Evolutionary conservation across 2,113 vertebrate species (phyloP).

Genomic region (Phodopus roborovskii): DNA sequence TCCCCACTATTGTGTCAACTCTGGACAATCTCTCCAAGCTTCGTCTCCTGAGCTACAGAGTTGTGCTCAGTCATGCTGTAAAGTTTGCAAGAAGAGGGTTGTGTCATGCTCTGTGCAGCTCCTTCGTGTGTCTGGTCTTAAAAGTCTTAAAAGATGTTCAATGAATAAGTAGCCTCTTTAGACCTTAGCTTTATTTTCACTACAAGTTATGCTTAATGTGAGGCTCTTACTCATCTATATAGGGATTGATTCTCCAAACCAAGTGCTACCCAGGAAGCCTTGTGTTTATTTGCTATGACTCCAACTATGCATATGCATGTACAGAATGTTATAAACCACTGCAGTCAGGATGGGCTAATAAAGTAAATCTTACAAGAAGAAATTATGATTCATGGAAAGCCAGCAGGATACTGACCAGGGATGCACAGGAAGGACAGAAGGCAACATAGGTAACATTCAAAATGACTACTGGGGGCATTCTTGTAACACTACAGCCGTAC

Average conservation of each 20-base stretch:
- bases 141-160: background rate
- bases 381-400: background rate
- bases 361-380: background rate
- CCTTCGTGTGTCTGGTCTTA: background rate
- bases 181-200: slow-evolving; percentile 22
- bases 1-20: background rate
- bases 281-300: background rate
- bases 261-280: background rate
- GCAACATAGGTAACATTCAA: background rate
- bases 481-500: background rate
- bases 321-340: background rate
- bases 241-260: background rate
- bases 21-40: background rate
- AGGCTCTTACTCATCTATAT: background rate
- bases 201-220: background rate
- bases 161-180: background rate
- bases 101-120: background rate
- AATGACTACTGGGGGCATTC: background rate
- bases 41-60: background rate
- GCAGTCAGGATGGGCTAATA: background rate
- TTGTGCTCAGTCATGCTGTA: background rate
- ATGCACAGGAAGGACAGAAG: background rate
- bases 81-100: background rate
- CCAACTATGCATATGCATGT: background rate
- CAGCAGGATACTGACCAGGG: background rate